These are phyloP conservation scores for Elysia crispata DNA, from an alignment of 2,888 invertebrate species.

Conservation along the genomic window DNA sequence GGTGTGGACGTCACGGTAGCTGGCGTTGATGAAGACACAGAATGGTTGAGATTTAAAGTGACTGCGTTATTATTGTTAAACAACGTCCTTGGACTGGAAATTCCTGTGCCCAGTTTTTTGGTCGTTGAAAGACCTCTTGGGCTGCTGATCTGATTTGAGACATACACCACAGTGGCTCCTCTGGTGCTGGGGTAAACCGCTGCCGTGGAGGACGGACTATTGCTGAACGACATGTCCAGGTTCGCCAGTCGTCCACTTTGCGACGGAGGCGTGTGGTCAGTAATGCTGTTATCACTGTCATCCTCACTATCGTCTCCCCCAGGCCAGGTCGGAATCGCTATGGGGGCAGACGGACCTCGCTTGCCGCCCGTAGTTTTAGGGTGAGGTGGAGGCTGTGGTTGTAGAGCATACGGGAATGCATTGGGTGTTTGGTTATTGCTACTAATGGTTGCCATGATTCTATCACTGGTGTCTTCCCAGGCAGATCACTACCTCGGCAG, in stretches of 20 bases:
- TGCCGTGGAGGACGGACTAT: too few species aligned
- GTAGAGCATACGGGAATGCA: conserved; percentile 41
- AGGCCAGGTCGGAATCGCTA: conserved; percentile 40
- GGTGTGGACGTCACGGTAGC: background rate
- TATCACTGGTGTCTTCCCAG: too few species aligned
- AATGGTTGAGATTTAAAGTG: conserved; percentile 26
- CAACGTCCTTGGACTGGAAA: conserved; percentile 19
- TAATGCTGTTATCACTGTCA: conserved; percentile 48
- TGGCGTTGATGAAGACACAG: background rate
- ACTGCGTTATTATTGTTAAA: conserved; percentile 18
- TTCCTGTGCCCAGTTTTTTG: conserved; percentile 21
- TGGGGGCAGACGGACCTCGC: conserved; percentile 57
- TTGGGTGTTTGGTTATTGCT: too few species aligned
- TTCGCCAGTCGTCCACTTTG: background rate
- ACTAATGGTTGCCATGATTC: too few species aligned
- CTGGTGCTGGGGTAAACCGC: background rate
- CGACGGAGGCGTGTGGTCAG: conserved; percentile 33
- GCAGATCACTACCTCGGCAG: too few species aligned
- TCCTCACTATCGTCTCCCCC: conserved; percentile 56
- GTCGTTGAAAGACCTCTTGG: conserved; percentile 9
- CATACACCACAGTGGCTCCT: conserved; percentile 14
- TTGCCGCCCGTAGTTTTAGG: conserved; percentile 65
- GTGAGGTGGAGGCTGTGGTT: conserved; percentile 57
- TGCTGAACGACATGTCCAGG: conserved; percentile 6
- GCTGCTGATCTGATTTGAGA: conserved; percentile 20